These are phyloP conservation scores for Lepetodrilus schrolli DNA, from an alignment of 2,888 invertebrate genomes.

Conservation along the genomic window DNA sequence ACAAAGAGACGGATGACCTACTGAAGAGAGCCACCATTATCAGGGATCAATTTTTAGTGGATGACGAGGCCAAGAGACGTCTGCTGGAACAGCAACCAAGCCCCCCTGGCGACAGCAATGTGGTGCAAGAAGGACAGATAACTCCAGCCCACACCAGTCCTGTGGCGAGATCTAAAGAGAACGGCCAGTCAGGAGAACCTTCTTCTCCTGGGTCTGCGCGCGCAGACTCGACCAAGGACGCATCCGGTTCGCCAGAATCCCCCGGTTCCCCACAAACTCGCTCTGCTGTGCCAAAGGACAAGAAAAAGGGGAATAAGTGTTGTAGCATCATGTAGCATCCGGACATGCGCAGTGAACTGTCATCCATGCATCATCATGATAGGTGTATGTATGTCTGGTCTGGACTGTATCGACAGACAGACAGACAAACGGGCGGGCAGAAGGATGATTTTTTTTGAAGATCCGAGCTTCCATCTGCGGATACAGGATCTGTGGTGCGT, in stretches of 20 bases:
- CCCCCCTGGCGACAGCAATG: not conserved
- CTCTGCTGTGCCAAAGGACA: constrained; percentile 42
- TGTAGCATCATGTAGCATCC: constrained; percentile 59
- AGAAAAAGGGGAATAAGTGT: constrained; percentile 65
- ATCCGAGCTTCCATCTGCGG: constrained; percentile 11
- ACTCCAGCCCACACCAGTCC: not conserved
- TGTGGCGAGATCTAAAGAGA: constrained; percentile 53
- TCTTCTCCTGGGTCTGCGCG: constrained; percentile 52
- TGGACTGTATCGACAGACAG: constrained; percentile 1
- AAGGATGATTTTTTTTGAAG: not conserved
- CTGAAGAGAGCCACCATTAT: constrained; percentile 81
- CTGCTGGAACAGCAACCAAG: constrained; percentile 25
- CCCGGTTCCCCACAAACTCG: constrained; percentile 2
- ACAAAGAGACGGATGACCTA: constrained; percentile 95
- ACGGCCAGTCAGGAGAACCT: constrained; percentile 50
- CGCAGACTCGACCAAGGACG: constrained; percentile 41
- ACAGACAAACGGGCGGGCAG: not conserved
- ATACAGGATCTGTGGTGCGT: too few relatives aligned
- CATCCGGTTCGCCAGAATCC: not conserved
- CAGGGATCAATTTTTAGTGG: constrained; percentile 68
- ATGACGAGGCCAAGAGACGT: constrained; percentile 53
- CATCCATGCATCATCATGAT: constrained; percentile 15
- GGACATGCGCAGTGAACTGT: too few relatives aligned
- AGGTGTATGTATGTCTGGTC: constrained; percentile 3
- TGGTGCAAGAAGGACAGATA: constrained; percentile 27